Evolutionary conservation across 2,113 vertebrate species (phyloP).

Genomic region (Mystacornis crossleyi): DNA sequence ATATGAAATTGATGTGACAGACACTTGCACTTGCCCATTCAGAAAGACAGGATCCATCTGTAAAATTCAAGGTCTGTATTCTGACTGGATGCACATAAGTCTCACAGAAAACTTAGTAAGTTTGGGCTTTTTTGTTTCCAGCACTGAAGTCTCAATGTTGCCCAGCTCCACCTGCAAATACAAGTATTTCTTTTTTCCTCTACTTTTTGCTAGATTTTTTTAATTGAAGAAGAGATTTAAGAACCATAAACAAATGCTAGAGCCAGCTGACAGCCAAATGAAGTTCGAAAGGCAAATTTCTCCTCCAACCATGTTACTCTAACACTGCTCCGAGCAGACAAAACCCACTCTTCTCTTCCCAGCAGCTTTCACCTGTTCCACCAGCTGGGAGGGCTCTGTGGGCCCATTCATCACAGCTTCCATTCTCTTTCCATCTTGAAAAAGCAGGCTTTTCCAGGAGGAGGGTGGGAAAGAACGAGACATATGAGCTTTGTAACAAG

Average conservation of each 20-base stretch:
- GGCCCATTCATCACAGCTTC: slow-evolving; percentile 16
- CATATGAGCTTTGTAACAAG: neutral
- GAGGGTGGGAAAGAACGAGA: neutral
- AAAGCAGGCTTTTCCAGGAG: neutral
- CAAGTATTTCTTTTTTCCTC: neutral
- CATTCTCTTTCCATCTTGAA: neutral
- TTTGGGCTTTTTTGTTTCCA: neutral
- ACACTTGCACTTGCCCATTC: neutral
- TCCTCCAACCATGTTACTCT: neutral
- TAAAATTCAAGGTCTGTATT: neutral
- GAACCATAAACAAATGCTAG: neutral
- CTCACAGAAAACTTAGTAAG: neutral
- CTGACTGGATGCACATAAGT: neutral
- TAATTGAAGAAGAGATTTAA: neutral
- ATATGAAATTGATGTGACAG: neutral
- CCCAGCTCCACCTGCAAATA: neutral
- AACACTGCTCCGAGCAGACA: neutral
- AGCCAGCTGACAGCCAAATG: neutral
- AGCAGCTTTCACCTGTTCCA: slow-evolving; percentile 48
- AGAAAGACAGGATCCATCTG: neutral
- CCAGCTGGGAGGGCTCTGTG: slow-evolving; percentile 48
- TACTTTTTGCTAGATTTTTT: neutral
- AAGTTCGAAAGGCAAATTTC: neutral
- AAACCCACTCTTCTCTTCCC: neutral
- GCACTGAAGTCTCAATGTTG: neutral